Evolutionary conservation across 2,113 vertebrate species (phyloP).

Genomic region (Puntigrus tetrazona): DNA sequence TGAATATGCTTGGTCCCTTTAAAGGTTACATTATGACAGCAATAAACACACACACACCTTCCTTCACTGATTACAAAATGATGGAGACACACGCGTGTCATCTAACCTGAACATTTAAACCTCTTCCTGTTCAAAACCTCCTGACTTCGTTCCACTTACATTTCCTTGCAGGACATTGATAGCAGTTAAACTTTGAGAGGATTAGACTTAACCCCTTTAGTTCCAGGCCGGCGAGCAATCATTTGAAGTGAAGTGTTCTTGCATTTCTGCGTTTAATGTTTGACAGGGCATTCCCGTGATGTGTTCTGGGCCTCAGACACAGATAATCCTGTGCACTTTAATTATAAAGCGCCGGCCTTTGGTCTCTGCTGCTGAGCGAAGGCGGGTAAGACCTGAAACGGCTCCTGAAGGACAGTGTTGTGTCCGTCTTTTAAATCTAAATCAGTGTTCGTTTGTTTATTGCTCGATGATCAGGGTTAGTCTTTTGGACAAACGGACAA

Average conservation of each 20-base stretch:
- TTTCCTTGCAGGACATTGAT: constrained; percentile 53
- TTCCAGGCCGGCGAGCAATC: constrained; percentile 66
- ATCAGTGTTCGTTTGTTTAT: neutral
- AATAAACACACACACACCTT: neutral
- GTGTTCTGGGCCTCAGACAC: constrained; percentile 63
- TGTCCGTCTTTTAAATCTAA: constrained; percentile 15
- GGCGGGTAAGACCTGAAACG: constrained; percentile 66
- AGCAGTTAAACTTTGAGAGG: constrained; percentile 57
- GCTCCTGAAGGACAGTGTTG: constrained; percentile 18
- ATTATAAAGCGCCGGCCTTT: constrained; percentile 69
- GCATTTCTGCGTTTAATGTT: constrained; percentile 30
- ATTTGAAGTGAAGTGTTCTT: constrained; percentile 63
- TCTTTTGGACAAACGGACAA: neutral
- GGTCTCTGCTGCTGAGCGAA: constrained; percentile 67
- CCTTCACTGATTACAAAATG: neutral
- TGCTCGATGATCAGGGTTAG: neutral
- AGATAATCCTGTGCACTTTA: constrained; percentile 73
- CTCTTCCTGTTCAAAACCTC: constrained; percentile 42
- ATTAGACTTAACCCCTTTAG: constrained; percentile 67
- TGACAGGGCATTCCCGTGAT: constrained; percentile 54
- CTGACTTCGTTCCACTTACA: constrained; percentile 47
- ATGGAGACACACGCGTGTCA: neutral
- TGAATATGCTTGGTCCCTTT: neutral
- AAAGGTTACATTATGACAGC: neutral
- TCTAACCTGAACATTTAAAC: constrained; percentile 1